These are phyloP conservation scores for Xestia ashworthii DNA, from an alignment of 2,888 invertebrate genomes.

Conservation along the genomic window DNA sequence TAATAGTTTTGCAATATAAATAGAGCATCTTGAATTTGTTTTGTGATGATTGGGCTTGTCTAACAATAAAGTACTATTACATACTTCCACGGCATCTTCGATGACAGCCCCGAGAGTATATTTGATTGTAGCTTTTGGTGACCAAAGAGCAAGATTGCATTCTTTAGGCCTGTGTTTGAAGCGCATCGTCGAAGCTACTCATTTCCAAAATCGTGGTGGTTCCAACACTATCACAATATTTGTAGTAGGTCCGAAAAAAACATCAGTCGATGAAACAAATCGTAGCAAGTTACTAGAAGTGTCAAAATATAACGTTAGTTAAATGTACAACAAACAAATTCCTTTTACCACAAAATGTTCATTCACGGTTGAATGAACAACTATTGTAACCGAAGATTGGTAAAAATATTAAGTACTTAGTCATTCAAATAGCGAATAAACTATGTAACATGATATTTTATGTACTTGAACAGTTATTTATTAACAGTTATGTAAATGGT, in stretches of 20 bases:
- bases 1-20: neutral
- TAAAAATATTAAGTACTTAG: constrained; percentile 35
- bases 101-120: no score
- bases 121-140: no score
- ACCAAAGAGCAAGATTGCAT: no score
- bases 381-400: constrained; percentile 32
- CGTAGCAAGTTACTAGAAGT: neutral
- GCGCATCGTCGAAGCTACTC: no score
- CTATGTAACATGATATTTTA: constrained; percentile 24
- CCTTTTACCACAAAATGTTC: neutral
- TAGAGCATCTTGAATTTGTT: constrained; percentile 1
- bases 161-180: no score
- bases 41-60: neutral
- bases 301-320: neutral
- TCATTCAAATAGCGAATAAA: constrained; percentile 42
- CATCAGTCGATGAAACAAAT: neutral
- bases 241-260: no score
- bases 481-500: neutral
- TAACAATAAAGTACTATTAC: no score
- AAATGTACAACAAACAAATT: neutral
- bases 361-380: constrained; percentile 28
- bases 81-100: no score
- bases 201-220: no score
- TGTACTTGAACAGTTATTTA: neutral
- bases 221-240: no score